phyloP scores from a whole-genome alignment of 1,140 invertebrate species.

The Formica selysi region DNA sequence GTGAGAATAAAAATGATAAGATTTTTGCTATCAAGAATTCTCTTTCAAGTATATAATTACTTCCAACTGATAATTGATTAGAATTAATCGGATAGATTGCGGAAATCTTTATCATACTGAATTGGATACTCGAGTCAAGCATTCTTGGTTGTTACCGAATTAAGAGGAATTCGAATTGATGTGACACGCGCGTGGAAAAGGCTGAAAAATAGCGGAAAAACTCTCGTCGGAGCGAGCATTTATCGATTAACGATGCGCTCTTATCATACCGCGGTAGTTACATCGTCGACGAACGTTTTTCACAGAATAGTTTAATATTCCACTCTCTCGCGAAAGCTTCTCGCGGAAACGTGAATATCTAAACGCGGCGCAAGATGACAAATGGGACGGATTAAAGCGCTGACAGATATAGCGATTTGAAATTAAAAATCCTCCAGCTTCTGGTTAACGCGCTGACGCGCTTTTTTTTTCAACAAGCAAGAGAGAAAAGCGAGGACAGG shows the following conservation, averaged over 20 bases:
- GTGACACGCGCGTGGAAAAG: neutral
- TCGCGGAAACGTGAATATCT: conserved; percentile 17
- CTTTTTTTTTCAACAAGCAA: conserved; percentile 1
- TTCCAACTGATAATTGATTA: neutral
- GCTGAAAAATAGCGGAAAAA: neutral
- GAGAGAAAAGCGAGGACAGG: neutral
- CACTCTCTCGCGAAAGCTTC: neutral
- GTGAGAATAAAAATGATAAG: neutral
- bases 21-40: neutral
- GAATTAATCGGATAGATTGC: neutral
- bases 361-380: conserved; percentile 28
- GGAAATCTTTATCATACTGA: neutral
- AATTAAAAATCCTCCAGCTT: conserved; percentile 50
- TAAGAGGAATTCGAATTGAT: neutral
- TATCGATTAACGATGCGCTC: conserved; percentile 8
- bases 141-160: neutral
- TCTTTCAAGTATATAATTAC: neutral
- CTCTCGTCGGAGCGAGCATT: neutral
- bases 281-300: conserved; percentile 11
- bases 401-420: conserved; percentile 49
- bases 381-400: conserved; percentile 47
- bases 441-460: conserved; percentile 12
- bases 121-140: neutral
- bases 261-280: neutral
- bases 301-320: conserved; percentile 33